Evolutionary conservation across 2,113 vertebrate species (phyloP), one percentile per base, ranked within the genome.

Genomic region (Lutjanus erythropterus): DNA sequence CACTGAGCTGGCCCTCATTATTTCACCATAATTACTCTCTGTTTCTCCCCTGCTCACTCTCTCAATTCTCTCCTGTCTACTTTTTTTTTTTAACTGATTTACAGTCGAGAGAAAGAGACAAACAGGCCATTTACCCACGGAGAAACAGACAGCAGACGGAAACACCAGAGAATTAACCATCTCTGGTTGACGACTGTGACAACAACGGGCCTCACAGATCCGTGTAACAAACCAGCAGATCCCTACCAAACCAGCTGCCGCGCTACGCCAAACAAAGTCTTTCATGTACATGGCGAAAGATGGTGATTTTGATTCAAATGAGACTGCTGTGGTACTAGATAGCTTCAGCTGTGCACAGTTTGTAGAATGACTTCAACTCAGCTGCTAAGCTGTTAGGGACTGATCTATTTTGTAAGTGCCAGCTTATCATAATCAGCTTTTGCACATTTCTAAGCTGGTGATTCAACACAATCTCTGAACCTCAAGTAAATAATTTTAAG

Each of bases 351-450:
- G 39, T 33, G 56, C 39, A 31, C 71, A 56, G 46, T 81, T 80
- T 87, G 68, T 25, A 61, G 39, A 75, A 78, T 56, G 68, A 75
- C 75, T 84, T 66, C 62, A 59, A 81, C 83, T 81, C 59, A 10
- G 61, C 69, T 52, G 49, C 62, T 76, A 78, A 81, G 73, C 89
- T 79, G 55, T 44, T 37, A 39, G 60, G 80, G 61, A 84, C 84
- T 81, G 86, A 89, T 89, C 81, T 74, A 70, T 82, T 85, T 70
- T 78, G 75, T 78, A 88, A 86, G 73, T 90, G 87, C 70, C 81
- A 82, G 80, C 55, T 90, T 85, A 86, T 86, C 82, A 87, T 87
- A 90, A 92, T 86, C 85, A 89, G 85, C 88, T 91, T 86, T 68
- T 80, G 66, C 83, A 83, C 68, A 87, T 85, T 83, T 88, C 65